A percentile compares a stretch with the other conserved stretches of the same genome.
These are phyloP conservation scores for Catharus bicknelli DNA, from an alignment of 2,113 vertebrate genomes.

Conservation along the genomic window DNA sequence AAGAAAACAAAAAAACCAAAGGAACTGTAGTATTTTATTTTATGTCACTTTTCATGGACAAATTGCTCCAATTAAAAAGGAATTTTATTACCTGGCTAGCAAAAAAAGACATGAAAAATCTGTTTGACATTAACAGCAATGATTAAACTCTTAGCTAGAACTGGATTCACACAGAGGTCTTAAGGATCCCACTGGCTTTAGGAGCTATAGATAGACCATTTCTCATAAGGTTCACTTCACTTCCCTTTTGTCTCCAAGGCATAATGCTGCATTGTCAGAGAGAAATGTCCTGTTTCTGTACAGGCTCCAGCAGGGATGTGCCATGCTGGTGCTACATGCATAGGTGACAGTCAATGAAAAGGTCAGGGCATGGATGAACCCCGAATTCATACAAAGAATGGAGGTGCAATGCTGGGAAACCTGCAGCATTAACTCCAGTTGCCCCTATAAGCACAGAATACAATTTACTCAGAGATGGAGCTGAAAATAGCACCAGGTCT, in stretches of 20 bases:
- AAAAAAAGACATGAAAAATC: not conserved
- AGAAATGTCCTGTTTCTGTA: not conserved
- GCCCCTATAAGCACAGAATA: not conserved
- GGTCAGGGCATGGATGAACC: not conserved
- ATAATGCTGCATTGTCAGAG: not conserved
- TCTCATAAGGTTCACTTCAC: not conserved
- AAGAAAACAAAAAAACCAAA: not conserved
- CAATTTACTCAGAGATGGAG: not conserved
- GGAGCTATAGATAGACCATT: not conserved
- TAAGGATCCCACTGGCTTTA: not conserved
- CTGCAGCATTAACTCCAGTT: not conserved
- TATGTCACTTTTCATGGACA: not conserved
- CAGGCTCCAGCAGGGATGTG: not conserved
- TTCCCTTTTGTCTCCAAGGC: not conserved
- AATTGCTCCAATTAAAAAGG: not conserved
- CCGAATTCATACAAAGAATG: not conserved
- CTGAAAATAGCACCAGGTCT: not conserved
- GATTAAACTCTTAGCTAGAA: not conserved
- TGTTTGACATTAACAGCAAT: accelerated
- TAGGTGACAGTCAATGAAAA: not conserved
- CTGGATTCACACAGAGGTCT: not conserved
- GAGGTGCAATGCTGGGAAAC: not conserved
- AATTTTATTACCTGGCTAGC: not conserved
- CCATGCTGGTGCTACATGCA: not conserved
- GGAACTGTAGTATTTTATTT: not conserved